These are phyloP conservation scores for Arrhopalites spinosus DNA, from an alignment of 2,888 invertebrate species.

Conservation along the genomic window DNA sequence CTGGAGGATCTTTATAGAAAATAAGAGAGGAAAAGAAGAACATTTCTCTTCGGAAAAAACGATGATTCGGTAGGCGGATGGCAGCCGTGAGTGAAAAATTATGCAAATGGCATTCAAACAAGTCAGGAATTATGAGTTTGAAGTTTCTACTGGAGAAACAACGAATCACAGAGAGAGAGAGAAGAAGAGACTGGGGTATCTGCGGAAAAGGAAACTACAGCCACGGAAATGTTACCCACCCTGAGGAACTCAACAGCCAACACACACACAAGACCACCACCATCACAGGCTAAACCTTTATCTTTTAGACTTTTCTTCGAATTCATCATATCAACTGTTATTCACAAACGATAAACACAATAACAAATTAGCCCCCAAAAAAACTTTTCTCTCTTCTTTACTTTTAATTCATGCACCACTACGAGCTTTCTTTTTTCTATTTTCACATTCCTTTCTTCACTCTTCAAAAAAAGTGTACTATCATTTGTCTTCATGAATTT, in stretches of 20 bases:
- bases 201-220: conserved; percentile 37
- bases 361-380: too few species aligned
- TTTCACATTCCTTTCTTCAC: too few species aligned
- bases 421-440: too few species aligned
- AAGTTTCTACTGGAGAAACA: conserved; percentile 36
- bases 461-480: too few species aligned
- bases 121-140: conserved; percentile 56
- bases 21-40: conserved; percentile 47
- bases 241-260: conserved; percentile 20
- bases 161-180: not conserved
- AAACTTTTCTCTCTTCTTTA: too few species aligned
- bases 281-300: not conserved
- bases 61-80: conserved; percentile 48
- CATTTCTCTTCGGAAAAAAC: conserved; percentile 56
- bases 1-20: not conserved
- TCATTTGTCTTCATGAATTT: too few species aligned
- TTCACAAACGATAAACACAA: too few species aligned
- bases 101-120: conserved; percentile 56
- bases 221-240: conserved; percentile 13
- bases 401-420: too few species aligned
- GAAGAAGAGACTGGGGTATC: conserved; percentile 2
- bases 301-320: not conserved
- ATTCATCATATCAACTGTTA: not conserved
- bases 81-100: conserved; percentile 57
- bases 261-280: not conserved